Conservation (phyloP, 2,797 vertebrate species). For the Australoheros facetus region DNA sequence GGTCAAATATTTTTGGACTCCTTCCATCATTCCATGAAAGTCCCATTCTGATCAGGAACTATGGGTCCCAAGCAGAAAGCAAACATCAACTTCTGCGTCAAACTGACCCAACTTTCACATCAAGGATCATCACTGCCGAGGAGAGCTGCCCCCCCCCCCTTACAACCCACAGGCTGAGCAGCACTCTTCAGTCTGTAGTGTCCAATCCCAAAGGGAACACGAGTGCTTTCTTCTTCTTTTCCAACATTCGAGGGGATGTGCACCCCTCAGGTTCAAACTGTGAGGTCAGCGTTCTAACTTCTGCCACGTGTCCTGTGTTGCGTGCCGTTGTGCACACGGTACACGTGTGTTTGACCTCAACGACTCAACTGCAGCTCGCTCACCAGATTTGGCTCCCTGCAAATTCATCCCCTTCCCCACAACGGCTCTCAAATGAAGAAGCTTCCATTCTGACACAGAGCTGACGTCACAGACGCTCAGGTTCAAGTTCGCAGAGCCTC, state of each 20-base stretch:
- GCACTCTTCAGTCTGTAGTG: neutral
- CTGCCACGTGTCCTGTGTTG: neutral
- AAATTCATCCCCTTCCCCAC: neutral
- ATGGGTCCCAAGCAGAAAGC: neutral
- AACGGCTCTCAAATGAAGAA: neutral
- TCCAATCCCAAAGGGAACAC: neutral
- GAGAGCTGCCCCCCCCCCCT: neutral
- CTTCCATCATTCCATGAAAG: neutral
- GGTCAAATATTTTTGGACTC: neutral
- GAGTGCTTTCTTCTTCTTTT: neutral
- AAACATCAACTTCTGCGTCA: neutral
- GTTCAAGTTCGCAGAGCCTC: too few relatives aligned
- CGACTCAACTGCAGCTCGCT: neutral
- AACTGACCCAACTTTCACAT: neutral
- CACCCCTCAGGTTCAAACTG: neutral
- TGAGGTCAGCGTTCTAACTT: neutral
- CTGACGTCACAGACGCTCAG: too few relatives aligned
- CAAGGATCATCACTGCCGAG: neutral
- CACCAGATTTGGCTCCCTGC: neutral
- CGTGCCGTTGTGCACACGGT: neutral
- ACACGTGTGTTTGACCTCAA: neutral
- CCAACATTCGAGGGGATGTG: neutral
- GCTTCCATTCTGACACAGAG: neutral
- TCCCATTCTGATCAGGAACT: neutral
- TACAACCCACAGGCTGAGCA: neutral